Evolutionary conservation across 2,888 invertebrate genomes (phyloP).

Genomic region (Acanthacorydalis orientalis): DNA sequence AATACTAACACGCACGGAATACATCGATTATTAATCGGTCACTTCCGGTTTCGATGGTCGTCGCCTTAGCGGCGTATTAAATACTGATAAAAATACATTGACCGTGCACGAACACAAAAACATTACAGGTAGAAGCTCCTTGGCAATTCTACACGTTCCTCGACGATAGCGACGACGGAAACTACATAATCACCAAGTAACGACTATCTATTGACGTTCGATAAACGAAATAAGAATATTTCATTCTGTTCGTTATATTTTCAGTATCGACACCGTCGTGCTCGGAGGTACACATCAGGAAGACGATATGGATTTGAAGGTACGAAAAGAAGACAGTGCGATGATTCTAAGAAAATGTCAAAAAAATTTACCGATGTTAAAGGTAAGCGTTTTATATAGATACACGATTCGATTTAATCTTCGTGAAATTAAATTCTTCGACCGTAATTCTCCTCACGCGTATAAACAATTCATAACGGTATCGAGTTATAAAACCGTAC

Average conservation of each 20-base stretch:
- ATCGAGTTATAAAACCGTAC: not conserved
- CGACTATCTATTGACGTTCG: conserved; percentile 12
- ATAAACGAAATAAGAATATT: too few relatives aligned
- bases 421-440: too few relatives aligned
- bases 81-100: too few relatives aligned
- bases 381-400: conserved; percentile 25
- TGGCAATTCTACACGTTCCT: conserved; percentile 44
- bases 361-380: conserved; percentile 39
- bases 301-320: conserved; percentile 35
- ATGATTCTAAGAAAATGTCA: conserved; percentile 46
- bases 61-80: too few relatives aligned
- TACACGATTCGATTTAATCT: too few relatives aligned
- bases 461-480: not conserved
- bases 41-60: too few relatives aligned
- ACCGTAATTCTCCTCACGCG: too few relatives aligned
- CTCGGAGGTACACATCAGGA: conserved; percentile 65
- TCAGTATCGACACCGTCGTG: conserved; percentile 42
- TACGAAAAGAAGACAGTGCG: conserved; percentile 35
- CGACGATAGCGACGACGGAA: conserved; percentile 38
- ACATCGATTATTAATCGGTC: too few relatives aligned
- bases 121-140: conserved; percentile 42
- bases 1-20: too few relatives aligned
- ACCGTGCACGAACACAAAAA: too few relatives aligned
- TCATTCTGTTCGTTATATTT: conserved; percentile 12
- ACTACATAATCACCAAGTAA: conserved; percentile 69